These are phyloP conservation scores for Formica aserva DNA, from an alignment of 2,888 invertebrate species.

Conservation along the genomic window DNA sequence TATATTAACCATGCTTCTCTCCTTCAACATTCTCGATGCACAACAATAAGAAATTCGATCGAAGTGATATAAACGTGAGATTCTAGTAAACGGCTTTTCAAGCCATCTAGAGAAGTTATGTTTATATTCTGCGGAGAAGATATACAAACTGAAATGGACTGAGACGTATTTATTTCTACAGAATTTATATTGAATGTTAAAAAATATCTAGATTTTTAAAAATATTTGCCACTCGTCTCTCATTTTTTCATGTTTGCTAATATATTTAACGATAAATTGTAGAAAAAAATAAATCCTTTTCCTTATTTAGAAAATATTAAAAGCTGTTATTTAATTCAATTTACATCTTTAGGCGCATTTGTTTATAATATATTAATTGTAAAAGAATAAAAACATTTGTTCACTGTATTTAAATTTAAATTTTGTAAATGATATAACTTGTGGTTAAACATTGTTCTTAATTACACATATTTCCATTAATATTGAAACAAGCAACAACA, in stretches of 20 bases:
- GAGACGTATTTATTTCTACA: not conserved
- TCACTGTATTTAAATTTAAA: not conserved
- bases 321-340: not conserved
- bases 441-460: not conserved
- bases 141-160: not conserved
- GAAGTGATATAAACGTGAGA: constrained; percentile 7
- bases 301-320: not conserved
- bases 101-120: constrained; percentile 11
- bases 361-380: not conserved
- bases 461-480: not conserved
- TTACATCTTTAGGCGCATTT: not conserved
- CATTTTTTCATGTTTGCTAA: not conserved
- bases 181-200: not conserved
- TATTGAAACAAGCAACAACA: not conserved
- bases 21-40: not conserved
- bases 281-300: not conserved
- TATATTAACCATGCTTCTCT: not conserved
- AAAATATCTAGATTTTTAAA: not conserved
- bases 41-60: not conserved
- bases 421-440: not conserved
- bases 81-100: constrained; percentile 2
- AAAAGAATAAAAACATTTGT: not conserved
- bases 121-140: not conserved
- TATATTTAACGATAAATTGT: not conserved
- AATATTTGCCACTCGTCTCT: not conserved